These are phyloP conservation scores for Apamea anceps DNA, from an alignment of 2,888 invertebrate genomes.

Conservation along the genomic window DNA sequence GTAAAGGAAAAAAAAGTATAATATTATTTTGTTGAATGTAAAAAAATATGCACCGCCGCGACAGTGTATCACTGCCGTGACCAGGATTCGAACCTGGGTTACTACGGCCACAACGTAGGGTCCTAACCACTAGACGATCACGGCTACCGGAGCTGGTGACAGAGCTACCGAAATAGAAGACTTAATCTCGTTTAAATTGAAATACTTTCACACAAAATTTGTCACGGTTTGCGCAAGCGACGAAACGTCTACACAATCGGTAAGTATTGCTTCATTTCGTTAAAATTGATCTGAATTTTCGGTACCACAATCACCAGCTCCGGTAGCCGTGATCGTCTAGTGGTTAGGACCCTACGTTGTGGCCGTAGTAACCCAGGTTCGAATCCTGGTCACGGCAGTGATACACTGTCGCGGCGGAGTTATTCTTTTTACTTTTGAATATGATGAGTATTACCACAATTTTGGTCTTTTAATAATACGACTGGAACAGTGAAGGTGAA, in stretches of 20 bases:
- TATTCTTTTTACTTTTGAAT: neutral
- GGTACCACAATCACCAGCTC: constrained; percentile 65
- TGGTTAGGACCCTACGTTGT: constrained; percentile 94
- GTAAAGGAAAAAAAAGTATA: too few relatives aligned
- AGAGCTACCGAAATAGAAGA: neutral
- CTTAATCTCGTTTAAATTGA: too few relatives aligned
- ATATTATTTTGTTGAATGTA: too few relatives aligned
- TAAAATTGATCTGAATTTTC: too few relatives aligned
- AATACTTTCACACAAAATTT: too few relatives aligned
- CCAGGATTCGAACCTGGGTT: constrained; percentile 92
- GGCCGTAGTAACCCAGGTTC: constrained; percentile 94
- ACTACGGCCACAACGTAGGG: constrained; percentile 91
- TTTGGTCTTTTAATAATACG: too few relatives aligned
- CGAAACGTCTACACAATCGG: too few relatives aligned
- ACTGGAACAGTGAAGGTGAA: neutral
- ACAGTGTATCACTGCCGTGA: constrained; percentile 73
- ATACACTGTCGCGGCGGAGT: constrained; percentile 17
- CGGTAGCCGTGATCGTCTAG: constrained; percentile 73
- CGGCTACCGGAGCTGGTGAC: constrained; percentile 72
- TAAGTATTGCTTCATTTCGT: too few relatives aligned
- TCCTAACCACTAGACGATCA: constrained; percentile 94
- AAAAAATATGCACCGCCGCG: neutral
- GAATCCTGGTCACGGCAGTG: constrained; percentile 90
- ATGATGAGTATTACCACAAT: too few relatives aligned
- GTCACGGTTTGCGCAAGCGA: too few relatives aligned